Conservation (phyloP, 2,113 vertebrate genomes). For the Rhynchomys soricoides region DNA sequence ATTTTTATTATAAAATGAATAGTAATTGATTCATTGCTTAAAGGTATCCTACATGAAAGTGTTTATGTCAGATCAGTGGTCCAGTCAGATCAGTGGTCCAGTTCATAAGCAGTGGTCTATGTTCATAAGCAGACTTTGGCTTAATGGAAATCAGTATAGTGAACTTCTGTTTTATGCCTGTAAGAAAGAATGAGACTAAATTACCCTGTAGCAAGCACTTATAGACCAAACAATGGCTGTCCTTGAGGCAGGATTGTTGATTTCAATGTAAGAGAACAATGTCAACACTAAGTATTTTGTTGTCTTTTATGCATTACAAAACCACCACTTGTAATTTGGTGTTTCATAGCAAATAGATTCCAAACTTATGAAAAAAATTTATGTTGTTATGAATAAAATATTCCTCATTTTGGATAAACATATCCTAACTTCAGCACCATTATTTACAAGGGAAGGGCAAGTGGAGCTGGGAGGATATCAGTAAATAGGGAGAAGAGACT, state of each 20-base stretch:
- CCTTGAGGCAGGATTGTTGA: neutral
- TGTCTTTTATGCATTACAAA: neutral
- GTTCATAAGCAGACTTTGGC: neutral
- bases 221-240: neutral
- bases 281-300: neutral
- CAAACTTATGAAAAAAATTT: neutral
- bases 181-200: neutral
- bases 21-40: neutral
- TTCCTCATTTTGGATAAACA: neutral
- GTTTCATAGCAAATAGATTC: neutral
- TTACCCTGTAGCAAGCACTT: neutral
- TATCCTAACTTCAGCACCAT: neutral
- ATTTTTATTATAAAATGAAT: conserved; percentile 29
- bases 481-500: neutral
- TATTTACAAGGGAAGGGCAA: neutral
- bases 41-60: neutral
- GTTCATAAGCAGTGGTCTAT: no score
- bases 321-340: neutral
- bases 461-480: neutral
- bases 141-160: neutral
- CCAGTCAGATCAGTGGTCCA: neutral
- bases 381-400: neutral
- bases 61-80: neutral
- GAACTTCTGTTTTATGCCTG: neutral
- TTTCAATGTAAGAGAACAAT: neutral